Percentiles rank a stretch among this genome's conserved stretches.
phyloP scores from a whole-genome alignment of 1,140 invertebrate species.

The Papilio aristodemus region DNA sequence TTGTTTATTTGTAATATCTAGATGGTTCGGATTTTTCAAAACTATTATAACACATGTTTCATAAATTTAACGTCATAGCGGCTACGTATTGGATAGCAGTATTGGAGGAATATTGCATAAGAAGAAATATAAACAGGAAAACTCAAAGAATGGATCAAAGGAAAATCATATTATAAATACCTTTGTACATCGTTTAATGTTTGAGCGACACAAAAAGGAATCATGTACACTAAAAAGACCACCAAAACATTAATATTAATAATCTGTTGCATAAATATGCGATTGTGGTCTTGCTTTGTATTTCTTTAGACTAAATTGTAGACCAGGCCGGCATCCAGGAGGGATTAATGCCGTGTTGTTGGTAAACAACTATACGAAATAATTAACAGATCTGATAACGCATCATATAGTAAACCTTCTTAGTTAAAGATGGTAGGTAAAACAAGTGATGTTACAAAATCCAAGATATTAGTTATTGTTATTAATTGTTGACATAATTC shows the following conservation, averaged over 20 bases:
- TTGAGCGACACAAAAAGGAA: slow-evolving; percentile 25
- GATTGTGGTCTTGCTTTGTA: background rate
- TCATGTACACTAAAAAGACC: background rate
- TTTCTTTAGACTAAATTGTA: background rate
- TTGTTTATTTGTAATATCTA: too few species aligned
- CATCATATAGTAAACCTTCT: background rate
- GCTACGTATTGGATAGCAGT: background rate
- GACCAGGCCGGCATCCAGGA: too few species aligned
- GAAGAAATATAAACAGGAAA: slow-evolving; percentile 4
- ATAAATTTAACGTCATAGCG: background rate
- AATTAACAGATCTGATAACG: background rate
- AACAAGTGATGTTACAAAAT: too few species aligned
- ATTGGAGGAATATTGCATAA: background rate
- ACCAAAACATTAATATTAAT: slow-evolving; percentile 16
- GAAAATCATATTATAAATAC: slow-evolving; percentile 15
- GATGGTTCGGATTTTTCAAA: background rate
- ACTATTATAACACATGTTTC: background rate
- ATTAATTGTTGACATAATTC: too few species aligned
- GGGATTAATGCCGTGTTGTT: too few species aligned
- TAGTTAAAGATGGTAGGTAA: background rate
- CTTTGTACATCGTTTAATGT: slow-evolving; percentile 3
- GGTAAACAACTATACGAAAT: background rate
- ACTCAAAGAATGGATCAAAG: slow-evolving; percentile 9
- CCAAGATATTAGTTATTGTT: too few species aligned
- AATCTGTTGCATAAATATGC: background rate